Conservation (phyloP, 2,113 vertebrate species). For the Formicarius rufipectus region DNA sequence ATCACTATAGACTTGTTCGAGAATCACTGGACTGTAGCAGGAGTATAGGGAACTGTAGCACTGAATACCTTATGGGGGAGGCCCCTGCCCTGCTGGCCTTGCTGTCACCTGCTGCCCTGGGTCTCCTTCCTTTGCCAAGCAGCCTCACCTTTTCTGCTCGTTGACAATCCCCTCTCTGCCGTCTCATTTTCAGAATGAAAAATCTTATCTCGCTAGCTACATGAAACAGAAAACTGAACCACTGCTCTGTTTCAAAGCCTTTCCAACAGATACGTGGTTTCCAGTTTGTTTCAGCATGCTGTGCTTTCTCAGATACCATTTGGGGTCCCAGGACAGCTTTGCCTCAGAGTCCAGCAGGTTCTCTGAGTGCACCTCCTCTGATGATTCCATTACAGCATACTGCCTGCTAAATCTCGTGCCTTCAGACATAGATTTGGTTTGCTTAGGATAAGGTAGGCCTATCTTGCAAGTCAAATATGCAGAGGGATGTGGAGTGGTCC, state of each 20-base stretch:
- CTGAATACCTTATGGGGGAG: fast-evolving
- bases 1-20: neutral
- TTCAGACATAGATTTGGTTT: neutral
- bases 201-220: neutral
- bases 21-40: neutral
- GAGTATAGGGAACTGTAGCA: neutral
- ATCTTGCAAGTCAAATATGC: neutral
- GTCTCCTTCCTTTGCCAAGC: neutral
- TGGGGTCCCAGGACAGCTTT: neutral
- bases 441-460: neutral
- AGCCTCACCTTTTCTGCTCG: neutral
- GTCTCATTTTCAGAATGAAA: neutral
- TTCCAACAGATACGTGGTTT: neutral
- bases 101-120: neutral
- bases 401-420: neutral
- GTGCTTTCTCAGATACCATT: neutral
- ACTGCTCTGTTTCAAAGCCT: neutral
- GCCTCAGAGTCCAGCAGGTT: neutral
- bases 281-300: neutral
- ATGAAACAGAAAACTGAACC: neutral
- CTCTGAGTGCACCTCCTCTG: neutral
- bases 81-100: neutral
- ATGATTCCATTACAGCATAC: neutral
- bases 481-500: neutral
- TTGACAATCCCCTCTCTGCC: neutral